phyloP scores from a whole-genome alignment of 2,797 vertebrate genomes.

The Siniperca undulata region DNA sequence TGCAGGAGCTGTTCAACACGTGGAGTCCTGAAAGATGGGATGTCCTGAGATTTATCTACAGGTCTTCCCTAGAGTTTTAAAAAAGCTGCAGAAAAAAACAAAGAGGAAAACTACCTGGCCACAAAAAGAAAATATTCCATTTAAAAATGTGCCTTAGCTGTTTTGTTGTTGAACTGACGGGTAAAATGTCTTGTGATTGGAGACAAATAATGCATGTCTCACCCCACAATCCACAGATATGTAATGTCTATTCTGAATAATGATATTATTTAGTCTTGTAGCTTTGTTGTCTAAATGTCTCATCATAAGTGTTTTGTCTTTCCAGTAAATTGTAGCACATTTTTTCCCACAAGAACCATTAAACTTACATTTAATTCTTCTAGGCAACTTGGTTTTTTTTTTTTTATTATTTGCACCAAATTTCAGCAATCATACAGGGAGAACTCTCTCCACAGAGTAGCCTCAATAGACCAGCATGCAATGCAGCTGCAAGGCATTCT shows the following conservation, averaged over 20 bases:
- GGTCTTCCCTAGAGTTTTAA: fast-evolving
- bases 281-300: not conserved
- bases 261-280: not conserved
- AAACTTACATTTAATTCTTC: conserved; percentile 9
- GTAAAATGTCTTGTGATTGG: not conserved
- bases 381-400: not conserved
- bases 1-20: conserved; percentile 74
- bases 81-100: not conserved
- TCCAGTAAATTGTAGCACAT: not conserved
- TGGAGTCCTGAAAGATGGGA: conserved; percentile 31
- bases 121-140: not conserved
- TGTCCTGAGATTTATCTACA: not conserved
- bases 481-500: not conserved
- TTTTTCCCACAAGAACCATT: not conserved
- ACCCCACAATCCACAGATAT: not conserved
- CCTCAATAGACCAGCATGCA: not conserved
- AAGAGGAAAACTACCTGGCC: not conserved
- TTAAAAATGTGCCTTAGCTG: not conserved
- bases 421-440: not conserved
- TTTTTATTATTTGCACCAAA: not conserved
- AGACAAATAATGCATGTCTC: not conserved
- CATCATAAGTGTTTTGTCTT: not conserved
- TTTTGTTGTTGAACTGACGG: not conserved
- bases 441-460: not conserved
- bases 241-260: not conserved